Conservation (phyloP, 2,113 vertebrate genomes). For the Chaenocephalus aceratus region DNA sequence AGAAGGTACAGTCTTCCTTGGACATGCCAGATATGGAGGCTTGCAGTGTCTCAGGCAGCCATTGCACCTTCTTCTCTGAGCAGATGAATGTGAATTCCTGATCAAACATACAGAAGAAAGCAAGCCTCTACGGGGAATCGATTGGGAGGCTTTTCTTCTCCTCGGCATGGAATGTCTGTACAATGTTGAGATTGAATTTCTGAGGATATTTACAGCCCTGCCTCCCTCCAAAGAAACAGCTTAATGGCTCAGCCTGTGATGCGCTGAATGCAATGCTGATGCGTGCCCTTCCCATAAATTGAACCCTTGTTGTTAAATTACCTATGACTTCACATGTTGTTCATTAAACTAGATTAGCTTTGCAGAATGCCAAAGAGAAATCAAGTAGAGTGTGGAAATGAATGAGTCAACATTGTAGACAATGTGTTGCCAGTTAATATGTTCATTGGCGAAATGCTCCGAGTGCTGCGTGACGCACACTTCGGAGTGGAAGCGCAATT, state of each 20-base stretch:
- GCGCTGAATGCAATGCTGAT: neutral
- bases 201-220: slow-evolving; percentile 21
- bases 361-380: slow-evolving; percentile 30
- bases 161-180: slow-evolving; percentile 2
- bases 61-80: slow-evolving; percentile 45
- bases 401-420: slow-evolving; percentile 31
- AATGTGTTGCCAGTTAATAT: slow-evolving; percentile 56
- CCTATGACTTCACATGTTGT: slow-evolving; percentile 35
- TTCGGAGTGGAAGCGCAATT: slow-evolving; percentile 46
- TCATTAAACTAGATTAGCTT: slow-evolving; percentile 45
- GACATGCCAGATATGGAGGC: slow-evolving; percentile 45
- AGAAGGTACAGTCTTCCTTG: slow-evolving; percentile 49
- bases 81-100: slow-evolving; percentile 51
- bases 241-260: slow-evolving; percentile 16
- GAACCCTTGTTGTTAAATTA: slow-evolving; percentile 34
- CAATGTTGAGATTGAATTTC: slow-evolving; percentile 26
- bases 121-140: slow-evolving; percentile 40
- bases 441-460: slow-evolving; percentile 51
- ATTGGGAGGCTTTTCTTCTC: neutral
- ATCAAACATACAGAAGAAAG: slow-evolving; percentile 56
- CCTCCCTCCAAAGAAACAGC: slow-evolving; percentile 25
- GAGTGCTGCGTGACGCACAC: slow-evolving; percentile 43
- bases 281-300: slow-evolving; percentile 31
- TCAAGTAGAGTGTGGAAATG: slow-evolving; percentile 22
- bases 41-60: slow-evolving; percentile 42